Conservation (phyloP, 37 sponge, comb jelly and placozoan genomes). For the Ianthella basta region DNA sequence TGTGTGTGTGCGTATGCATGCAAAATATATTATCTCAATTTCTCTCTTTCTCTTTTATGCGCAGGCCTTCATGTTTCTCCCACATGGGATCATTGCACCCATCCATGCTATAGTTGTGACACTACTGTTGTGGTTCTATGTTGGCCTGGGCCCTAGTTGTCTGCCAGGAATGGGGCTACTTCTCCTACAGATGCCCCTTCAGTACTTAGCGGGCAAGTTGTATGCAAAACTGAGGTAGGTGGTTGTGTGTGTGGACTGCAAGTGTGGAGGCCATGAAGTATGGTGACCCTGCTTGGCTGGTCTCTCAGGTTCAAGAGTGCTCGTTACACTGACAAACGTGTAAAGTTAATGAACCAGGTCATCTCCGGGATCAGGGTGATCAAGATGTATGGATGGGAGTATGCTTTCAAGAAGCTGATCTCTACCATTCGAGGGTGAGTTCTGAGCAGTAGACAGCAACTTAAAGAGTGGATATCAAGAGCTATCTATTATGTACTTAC, state of each 20-base stretch:
- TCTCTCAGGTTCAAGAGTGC: conserved; percentile 74
- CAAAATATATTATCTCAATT: no score
- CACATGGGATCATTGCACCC: conserved; percentile 56
- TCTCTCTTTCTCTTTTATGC: no score
- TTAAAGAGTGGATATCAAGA: no score
- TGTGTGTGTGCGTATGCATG: background rate
- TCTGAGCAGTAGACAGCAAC: background rate
- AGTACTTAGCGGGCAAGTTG: conserved; percentile 15
- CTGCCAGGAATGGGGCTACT: conserved; percentile 34
- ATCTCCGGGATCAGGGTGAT: conserved; percentile 85
- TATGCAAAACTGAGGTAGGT: conserved; percentile 14
- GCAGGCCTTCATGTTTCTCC: conserved; percentile 64
- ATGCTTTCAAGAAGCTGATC: conserved; percentile 65
- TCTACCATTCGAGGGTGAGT: conserved; percentile 64
- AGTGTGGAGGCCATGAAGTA: no score
- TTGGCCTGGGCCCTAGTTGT: conserved; percentile 48
- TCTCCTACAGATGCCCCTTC: conserved; percentile 49
- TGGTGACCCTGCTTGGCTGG: no score
- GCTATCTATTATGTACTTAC: no score
- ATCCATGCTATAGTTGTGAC: conserved; percentile 43
- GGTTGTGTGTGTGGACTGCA: no score
- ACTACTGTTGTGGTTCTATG: conserved; percentile 52
- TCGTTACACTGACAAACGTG: conserved; percentile 65
- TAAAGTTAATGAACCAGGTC: conserved; percentile 79
- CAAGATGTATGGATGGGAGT: conserved; percentile 93